Base-by-base conservation (phyloP, 2,797 vertebrate genomes). In the Fringilla coelebs region DNA sequence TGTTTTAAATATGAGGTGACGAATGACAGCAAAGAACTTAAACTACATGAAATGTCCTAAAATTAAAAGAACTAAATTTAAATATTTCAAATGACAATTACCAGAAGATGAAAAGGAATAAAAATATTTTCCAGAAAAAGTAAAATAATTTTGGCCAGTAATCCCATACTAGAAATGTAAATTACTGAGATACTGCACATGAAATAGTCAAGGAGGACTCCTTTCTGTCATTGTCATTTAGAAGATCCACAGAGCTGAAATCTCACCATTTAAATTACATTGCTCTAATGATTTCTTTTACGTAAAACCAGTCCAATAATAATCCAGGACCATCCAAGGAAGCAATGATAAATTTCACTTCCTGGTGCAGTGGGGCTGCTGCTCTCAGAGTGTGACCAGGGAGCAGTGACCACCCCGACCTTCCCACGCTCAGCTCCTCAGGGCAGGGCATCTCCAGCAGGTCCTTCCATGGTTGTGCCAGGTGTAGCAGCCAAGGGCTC, bases 1-100 rank as follows among this genome's bases (percentile, higher is more conserved):
- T 89, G 68, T 92, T 95, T 96, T 94, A 96, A 96, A 97, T 97
- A 96, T 1, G 45, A 81, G 66, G 80, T 78, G 91, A 89, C 22
- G 0, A 90, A 93, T 92, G 85, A 94, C 92, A 77, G 76, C 63
- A 43, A 92, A 61, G 70, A 93, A 89, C 80, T 84, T 34, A 87
- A 83, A 76, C 86, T 91, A 95, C 38, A 60, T 22, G 51, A 73
- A 79, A 79, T 12, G 79, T 38, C 87, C 80, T 95, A 94, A 82
- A 89, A 65, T 94, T 88, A 89, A 84, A 73, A 72, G 65, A 94
- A 91, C 77, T 66, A 74, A 85, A 95, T 91, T 92, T 72, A 96
- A 94, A 92, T 92, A 85, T 83, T 82, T 93, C 72, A 80, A 90
- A 85, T 72, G 40, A 93, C 88, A 87, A 46, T 82, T 91, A 88